Percentiles rank a stretch among this genome's conserved stretches.
Evolutionary conservation across 2,888 invertebrate species (phyloP).

Genomic region (Yponomeuta sedellus): DNA sequence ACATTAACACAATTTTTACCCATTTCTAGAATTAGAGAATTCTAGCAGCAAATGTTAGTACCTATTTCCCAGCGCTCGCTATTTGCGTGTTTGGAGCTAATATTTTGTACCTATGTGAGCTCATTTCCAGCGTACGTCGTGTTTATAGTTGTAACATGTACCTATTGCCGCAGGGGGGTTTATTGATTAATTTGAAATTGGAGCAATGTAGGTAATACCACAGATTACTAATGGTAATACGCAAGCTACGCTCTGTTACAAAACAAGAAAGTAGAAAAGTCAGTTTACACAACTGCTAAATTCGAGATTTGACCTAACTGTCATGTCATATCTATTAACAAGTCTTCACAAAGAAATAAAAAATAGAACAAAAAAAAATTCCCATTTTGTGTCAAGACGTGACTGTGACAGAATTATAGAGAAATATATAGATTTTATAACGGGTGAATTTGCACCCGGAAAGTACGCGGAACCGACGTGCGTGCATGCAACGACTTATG

Average conservation of each 20-base stretch:
- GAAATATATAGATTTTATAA: too few relatives aligned
- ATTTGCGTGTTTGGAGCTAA: neutral
- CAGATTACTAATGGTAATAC: too few relatives aligned
- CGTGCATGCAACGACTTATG: too few relatives aligned
- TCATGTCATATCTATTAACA: too few relatives aligned
- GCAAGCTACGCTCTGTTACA: neutral
- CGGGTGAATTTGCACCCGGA: too few relatives aligned
- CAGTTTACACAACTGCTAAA: too few relatives aligned
- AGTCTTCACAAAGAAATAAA: too few relatives aligned
- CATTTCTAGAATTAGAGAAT: neutral
- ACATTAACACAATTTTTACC: neutral
- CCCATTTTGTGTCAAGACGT: too few relatives aligned
- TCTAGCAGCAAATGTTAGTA: neutral
- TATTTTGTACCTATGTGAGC: neutral
- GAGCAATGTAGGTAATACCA: neutral
- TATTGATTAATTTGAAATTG: conserved; percentile 2
- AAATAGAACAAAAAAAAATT: too few relatives aligned
- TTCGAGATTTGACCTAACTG: too few relatives aligned
- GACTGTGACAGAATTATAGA: too few relatives aligned
- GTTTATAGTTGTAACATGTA: neutral
- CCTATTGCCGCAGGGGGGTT: neutral
- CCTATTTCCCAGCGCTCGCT: neutral
- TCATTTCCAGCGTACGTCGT: neutral
- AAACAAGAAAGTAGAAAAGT: neutral
- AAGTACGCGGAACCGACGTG: too few relatives aligned